A percentile compares a stretch with the other conserved stretches of the same genome.
Conservation (phyloP, 2,888 invertebrate genomes). For the Dynastes grantii region DNA sequence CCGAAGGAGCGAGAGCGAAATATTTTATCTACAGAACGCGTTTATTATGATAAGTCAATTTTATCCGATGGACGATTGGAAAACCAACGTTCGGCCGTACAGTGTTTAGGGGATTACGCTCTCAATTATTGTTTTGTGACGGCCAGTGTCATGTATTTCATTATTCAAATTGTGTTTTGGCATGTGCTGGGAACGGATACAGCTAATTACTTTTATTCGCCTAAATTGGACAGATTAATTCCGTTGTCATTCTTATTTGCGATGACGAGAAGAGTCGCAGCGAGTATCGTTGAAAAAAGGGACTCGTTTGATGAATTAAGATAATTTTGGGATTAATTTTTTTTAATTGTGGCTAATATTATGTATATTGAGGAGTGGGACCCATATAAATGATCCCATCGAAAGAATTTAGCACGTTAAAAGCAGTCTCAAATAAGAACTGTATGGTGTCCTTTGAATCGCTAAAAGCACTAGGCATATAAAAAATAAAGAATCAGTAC, state of each 20-base stretch:
- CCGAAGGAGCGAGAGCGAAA: slow-evolving; percentile 5
- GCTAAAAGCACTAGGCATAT: too few relatives aligned
- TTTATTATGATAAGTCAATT: slow-evolving; percentile 39
- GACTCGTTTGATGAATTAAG: slow-evolving; percentile 11
- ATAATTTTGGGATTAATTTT: too few relatives aligned
- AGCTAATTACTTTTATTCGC: slow-evolving; percentile 42
- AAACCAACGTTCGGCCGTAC: slow-evolving; percentile 1
- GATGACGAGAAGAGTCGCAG: neutral
- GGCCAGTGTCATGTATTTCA: slow-evolving; percentile 30
- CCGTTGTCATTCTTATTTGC: slow-evolving; percentile 21
- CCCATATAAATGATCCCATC: too few relatives aligned
- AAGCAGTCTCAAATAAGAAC: too few relatives aligned
- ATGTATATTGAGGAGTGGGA: too few relatives aligned
- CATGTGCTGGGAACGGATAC: slow-evolving; percentile 17
- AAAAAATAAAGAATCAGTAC: too few relatives aligned
- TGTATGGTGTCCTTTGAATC: too few relatives aligned
- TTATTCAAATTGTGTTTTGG: slow-evolving; percentile 37
- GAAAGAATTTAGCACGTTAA: too few relatives aligned
- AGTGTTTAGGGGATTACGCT: slow-evolving; percentile 15
- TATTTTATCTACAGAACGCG: slow-evolving; percentile 27
- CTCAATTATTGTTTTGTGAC: slow-evolving; percentile 34
- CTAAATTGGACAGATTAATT: slow-evolving; percentile 42
- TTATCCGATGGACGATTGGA: slow-evolving; percentile 16
- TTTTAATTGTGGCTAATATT: too few relatives aligned
- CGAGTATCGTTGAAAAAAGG: neutral